Evolutionary conservation across 1,140 invertebrate species (phyloP).

Genomic region (Phortica variegata): DNA sequence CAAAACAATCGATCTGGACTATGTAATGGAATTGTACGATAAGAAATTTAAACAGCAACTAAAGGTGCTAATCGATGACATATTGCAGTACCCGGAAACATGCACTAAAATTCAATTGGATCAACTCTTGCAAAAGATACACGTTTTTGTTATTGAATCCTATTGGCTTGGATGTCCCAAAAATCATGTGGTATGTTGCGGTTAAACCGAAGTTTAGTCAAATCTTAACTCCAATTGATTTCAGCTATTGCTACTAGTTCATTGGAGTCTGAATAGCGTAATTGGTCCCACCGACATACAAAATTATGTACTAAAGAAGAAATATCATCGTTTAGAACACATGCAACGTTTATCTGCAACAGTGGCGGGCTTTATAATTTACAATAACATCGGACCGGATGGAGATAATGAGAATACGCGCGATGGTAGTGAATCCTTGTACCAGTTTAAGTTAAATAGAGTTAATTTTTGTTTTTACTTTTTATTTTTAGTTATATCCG

Average conservation of each 20-base stretch:
- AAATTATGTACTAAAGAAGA: slow-evolving; percentile 48
- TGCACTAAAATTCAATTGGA: slow-evolving; percentile 41
- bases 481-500: slow-evolving; percentile 23
- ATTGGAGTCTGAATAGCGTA: slow-evolving; percentile 40
- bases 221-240: not conserved
- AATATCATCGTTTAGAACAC: slow-evolving; percentile 44
- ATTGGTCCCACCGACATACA: slow-evolving; percentile 44
- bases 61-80: slow-evolving; percentile 33
- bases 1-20: slow-evolving; percentile 23
- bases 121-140: slow-evolving; percentile 45
- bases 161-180: slow-evolving; percentile 40
- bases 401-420: slow-evolving; percentile 42
- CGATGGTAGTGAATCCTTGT: slow-evolving; percentile 20
- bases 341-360: slow-evolving; percentile 37
- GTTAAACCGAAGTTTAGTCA: not conserved
- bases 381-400: slow-evolving; percentile 36
- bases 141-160: slow-evolving; percentile 40
- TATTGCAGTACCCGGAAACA: slow-evolving; percentile 45
- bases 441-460: not conserved
- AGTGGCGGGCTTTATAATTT: slow-evolving; percentile 43
- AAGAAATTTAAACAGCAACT: slow-evolving; percentile 26
- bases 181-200: slow-evolving; percentile 30
- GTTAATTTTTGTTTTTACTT: not conserved
- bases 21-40: slow-evolving; percentile 36
- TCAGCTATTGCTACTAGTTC: slow-evolving; percentile 35